Base-by-base conservation (phyloP, 2,113 vertebrate species). In the Ameiurus melas region DNA sequence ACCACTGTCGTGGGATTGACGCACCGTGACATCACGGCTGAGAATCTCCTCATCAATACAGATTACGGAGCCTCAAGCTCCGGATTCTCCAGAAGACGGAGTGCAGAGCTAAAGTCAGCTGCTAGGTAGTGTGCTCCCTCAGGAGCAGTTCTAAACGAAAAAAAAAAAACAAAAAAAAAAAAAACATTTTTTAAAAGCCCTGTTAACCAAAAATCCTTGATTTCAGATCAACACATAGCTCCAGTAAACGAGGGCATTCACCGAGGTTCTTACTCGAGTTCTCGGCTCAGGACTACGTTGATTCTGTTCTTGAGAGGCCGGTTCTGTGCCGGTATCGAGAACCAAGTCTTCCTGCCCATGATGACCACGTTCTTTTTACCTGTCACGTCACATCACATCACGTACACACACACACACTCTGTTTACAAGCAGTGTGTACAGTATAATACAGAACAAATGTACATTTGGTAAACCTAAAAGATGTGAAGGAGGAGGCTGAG, bases 321-420 rank as follows among this genome's bases (percentile, higher is more conserved):
- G 94, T 95, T 96, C 92, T 96, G 97, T 93, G 97, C 96, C 25
- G 98, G 98, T 92, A 99, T 98, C 81, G 98, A 99, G 90, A 97
- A 97, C 98, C 98, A 99, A 0, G 98, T 99, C 93, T 96, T 99
- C 85, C 95, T 97, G 77, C 98, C 98, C 98, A 99, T 99, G 88
- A 99, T 96, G 88, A 99, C 92, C 57, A 97, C 96, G 89, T 99
- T 99, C 94, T 97, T 95, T 92, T 97, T 98, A 47, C 96, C 98
- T 91, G 83, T 81, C 91, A 33, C 33, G 33, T 73, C 75, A 79
- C 39, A 51, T 12, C 10, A 39, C 4, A 3, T 14, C n/a, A n/a
- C n/a, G n/a, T n/a, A n/a, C n/a, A 14, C 19, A 77, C 39, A 77
- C 47, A 78, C 47, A 77, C 39, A 27, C 36, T 9, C 13, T 6